Base-by-base conservation (phyloP, 2,888 invertebrate genomes). In the Heliconius hortense region DNA sequence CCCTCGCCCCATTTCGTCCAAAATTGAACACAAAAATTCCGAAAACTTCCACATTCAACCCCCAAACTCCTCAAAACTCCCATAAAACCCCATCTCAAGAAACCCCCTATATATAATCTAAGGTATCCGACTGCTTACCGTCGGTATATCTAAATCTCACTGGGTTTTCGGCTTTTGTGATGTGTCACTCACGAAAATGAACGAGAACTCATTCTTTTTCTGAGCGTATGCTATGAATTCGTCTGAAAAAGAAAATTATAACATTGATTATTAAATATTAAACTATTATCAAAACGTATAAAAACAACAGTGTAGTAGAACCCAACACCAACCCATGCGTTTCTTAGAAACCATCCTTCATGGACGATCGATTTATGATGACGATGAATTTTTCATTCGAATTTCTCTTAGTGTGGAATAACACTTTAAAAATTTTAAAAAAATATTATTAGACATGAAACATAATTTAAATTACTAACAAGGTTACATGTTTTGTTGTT, bases 181-280 rank as follows among this genome's bases (percentile, higher is more conserved):
- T 2, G 83, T 72, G 62, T 94, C 94, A 59, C 83, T 82, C 21
- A 88, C 75, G 88, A 96, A 96, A 35, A 96, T 84, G 83, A 95
- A 94, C 3, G 94, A 87, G 79, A 95, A 95, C 78, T 96, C 96
- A 0, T 95, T 84, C 80, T 95, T 95, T 84, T 94, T 95, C 82
- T 95, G 93, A 0, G 96, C 94, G 82, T 93, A 96, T 4, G 88
- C 86, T 48, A 95, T 86, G 83, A 96, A 95, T 77, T 95, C 95
- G 81, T 96, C 96, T 96, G 92, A 66, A 90, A 87, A 71, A 15
- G 73, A 82, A 78, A 79, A 80, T 81, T 74, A n/a, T 70, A 66
- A n/a, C 11, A 60, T 59, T 10, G 21, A 35, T n/a, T 64, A 48
- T 48, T 48, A 48, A 48, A 48, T n/a, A n/a, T n/a, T n/a, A n/a